Evolutionary conservation across 1,140 invertebrate species (phyloP).

Genomic region (Drosophila melanogaster): DNA sequence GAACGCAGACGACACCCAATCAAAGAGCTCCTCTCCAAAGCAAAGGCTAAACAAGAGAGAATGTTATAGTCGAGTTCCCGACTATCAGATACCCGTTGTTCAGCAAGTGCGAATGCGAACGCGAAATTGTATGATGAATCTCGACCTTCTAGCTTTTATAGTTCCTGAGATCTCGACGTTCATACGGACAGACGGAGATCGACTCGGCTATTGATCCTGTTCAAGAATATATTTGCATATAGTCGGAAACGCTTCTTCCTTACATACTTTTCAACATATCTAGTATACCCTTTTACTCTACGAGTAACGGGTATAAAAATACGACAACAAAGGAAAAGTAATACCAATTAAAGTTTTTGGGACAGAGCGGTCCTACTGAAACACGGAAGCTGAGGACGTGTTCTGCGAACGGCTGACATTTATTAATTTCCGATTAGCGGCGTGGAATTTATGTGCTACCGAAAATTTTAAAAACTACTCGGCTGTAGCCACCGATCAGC

Average conservation of each 20-base stretch:
- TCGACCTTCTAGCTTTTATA: too few relatives aligned
- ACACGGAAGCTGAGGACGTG: conserved; percentile 42
- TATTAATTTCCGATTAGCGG: conserved; percentile 77
- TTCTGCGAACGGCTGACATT: conserved; percentile 61
- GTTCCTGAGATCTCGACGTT: too few relatives aligned
- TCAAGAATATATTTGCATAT: too few relatives aligned
- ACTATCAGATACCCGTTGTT: too few relatives aligned
- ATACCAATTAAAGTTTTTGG: conserved; percentile 49
- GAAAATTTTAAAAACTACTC: conserved; percentile 44
- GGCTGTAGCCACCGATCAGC: conserved; percentile 13
- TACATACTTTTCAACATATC: too few relatives aligned
- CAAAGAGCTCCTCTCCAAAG: conserved; percentile 48
- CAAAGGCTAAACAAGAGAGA: neutral
- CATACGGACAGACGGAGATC: too few relatives aligned
- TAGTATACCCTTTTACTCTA: too few relatives aligned
- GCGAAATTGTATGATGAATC: too few relatives aligned
- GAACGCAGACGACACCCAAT: conserved; percentile 81
- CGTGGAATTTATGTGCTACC: conserved; percentile 75
- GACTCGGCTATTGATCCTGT: too few relatives aligned
- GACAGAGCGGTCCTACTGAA: conserved; percentile 25
- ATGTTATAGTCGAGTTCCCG: too few relatives aligned
- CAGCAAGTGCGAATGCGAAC: neutral
- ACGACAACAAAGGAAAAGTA: conserved; percentile 39
- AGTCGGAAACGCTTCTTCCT: too few relatives aligned
- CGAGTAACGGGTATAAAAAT: conserved; percentile 1